Evolutionary conservation across 2,113 vertebrate genomes (phyloP).

Genomic region (Oenanthe oenanthe): DNA sequence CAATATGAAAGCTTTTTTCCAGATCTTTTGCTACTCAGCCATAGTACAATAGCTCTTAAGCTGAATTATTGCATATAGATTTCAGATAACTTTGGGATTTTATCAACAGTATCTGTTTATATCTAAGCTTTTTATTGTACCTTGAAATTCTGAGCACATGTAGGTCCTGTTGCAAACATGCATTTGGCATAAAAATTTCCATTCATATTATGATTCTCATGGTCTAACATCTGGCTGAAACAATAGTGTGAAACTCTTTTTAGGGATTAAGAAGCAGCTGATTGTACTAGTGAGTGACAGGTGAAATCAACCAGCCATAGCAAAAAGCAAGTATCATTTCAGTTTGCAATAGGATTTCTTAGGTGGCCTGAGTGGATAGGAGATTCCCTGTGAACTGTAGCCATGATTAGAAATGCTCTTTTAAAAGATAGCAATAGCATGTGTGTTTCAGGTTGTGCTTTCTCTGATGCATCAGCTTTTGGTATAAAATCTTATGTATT

Average conservation of each 20-base stretch:
- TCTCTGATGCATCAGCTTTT: not conserved
- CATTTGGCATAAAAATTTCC: not conserved
- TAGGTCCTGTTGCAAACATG: not conserved
- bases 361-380: not conserved
- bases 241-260: not conserved
- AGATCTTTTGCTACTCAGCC: not conserved
- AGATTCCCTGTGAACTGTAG: not conserved
- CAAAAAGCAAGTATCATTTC: not conserved
- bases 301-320: not conserved
- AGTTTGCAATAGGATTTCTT: not conserved
- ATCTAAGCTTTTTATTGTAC: not conserved
- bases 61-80: not conserved
- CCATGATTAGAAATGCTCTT: not conserved
- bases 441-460: not conserved
- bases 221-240: not conserved
- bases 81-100: not conserved
- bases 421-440: not conserved
- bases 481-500: not conserved
- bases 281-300: not conserved
- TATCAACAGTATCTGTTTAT: not conserved
- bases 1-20: not conserved
- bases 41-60: not conserved
- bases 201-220: not conserved
- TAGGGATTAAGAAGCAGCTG: not conserved
- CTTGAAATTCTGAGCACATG: slow-evolving; percentile 1